Evolutionary conservation across 2,888 invertebrate species (phyloP).

Genomic region (Macropis europaea): DNA sequence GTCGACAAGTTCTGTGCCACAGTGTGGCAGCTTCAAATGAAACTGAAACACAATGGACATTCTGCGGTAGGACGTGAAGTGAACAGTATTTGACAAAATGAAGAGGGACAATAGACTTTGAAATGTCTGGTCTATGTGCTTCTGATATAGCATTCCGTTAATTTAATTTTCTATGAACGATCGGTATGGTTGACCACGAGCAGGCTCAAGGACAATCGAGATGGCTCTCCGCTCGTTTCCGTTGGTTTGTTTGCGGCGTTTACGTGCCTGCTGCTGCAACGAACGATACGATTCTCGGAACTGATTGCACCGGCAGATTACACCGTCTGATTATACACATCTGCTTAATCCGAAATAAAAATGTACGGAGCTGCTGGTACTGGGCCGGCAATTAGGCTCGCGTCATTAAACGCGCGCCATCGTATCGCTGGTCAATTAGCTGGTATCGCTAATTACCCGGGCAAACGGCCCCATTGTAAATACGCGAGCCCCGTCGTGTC

Average conservation of each 20-base stretch:
- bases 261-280: neutral
- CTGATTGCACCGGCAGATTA: constrained; percentile 11
- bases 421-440: constrained; percentile 48
- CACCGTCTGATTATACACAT: constrained; percentile 9
- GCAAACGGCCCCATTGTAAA: constrained; percentile 16
- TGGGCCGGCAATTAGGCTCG: constrained; percentile 44
- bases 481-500: neutral
- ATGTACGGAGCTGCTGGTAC: constrained; percentile 18
- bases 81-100: no score
- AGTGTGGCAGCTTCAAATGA: no score
- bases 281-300: constrained; percentile 24
- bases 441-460: constrained; percentile 38
- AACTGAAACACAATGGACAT: no score
- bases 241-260: neutral
- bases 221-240: neutral
- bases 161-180: no score
- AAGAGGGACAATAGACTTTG: no score
- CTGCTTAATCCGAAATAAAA: constrained; percentile 33
- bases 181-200: no score
- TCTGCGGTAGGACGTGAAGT: no score
- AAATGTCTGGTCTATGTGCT: no score
- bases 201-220: no score
- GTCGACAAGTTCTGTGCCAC: no score
- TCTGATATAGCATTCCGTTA: no score
- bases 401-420: constrained; percentile 34